phyloP scores from a whole-genome alignment of 1,140 invertebrate species.

The Leptinotarsa texana region DNA sequence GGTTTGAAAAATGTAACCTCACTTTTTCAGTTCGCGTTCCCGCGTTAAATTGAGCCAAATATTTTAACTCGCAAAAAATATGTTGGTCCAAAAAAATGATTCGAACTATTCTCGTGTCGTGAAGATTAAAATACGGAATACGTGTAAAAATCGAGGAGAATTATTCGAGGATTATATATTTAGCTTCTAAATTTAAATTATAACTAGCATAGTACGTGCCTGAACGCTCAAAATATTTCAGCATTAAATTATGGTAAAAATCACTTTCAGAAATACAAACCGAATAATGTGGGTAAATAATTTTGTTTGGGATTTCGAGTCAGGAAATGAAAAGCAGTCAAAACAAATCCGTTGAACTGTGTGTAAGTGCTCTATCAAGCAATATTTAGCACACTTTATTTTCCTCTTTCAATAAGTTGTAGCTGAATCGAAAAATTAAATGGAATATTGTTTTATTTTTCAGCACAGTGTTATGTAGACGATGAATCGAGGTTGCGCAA shows the following conservation, averaged over 20 bases:
- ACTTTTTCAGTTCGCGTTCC: not conserved
- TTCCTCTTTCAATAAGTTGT: no score
- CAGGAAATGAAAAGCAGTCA: slow-evolving; percentile 1
- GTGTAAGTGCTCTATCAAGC: not conserved
- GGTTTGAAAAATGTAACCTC: not conserved
- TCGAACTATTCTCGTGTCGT: slow-evolving; percentile 8
- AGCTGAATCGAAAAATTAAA: no score
- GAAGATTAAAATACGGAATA: slow-evolving; percentile 10
- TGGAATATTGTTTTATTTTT: no score
- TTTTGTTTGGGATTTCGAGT: slow-evolving; percentile 2
- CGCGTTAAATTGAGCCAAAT: not conserved
- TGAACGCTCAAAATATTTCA: slow-evolving; percentile 21
- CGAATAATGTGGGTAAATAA: slow-evolving; percentile 9
- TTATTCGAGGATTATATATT: slow-evolving; percentile 21
- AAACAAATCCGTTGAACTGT: not conserved
- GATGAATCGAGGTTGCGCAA: no score
- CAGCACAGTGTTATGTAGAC: no score
- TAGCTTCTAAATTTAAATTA: slow-evolving; percentile 26
- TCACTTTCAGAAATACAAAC: slow-evolving; percentile 9
- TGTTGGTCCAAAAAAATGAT: not conserved
- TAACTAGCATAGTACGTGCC: slow-evolving; percentile 22
- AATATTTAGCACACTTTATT: not conserved
- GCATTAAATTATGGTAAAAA: slow-evolving; percentile 17
- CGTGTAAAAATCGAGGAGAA: slow-evolving; percentile 17
- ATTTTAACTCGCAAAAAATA: not conserved